Evolutionary conservation across 2,888 invertebrate species (phyloP), one percentile per base, ranked within the genome.

Genomic region (Habrosyne pyritoides): DNA sequence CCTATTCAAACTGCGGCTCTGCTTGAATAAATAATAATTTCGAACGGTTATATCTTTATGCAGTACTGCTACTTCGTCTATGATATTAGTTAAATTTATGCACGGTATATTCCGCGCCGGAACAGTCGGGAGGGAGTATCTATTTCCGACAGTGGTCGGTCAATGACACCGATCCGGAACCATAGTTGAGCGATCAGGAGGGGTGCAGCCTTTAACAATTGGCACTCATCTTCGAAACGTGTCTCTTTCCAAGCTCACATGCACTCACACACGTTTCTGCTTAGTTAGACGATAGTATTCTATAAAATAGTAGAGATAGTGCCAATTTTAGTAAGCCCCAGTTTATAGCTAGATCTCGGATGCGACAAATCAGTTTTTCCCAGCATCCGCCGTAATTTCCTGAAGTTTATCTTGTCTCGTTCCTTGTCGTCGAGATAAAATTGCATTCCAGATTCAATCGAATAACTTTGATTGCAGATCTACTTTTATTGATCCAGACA

Each of bases 101-200:
- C 73, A 74, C 59, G 53, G 61, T 74, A 69, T 63, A 73, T 63
- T 68, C 66, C 67, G 54, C 59, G 73, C 75, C 83, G 83, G 84
- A 84, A 86, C 79, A 73, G 65, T 68, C 64, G 63, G n/a, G 71
- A 75, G 83, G 81, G 81, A 77, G 80, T 79, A 82, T 86, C 84
- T 88, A 88, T 86, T 86, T 86, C 88, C 87, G 86, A 83, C 83
- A 67, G 70, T 64, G 73, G 69, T 68, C 77, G 89, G 89, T 84
- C 89, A 84, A 73, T 84, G 89, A 89, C 89, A 72, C 74, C 67
- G 63, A 81, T 79, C 79, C 86, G 87, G 86, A 89, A 88, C 77
- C 69, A 79, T 77, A 83, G 75, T 69, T 75, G 76, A 83, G 72
- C 75, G 82, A 81, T 81, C 83, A 73, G 74, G 65, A 71, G 65